These are phyloP conservation scores for Cistogaster globosa DNA, from an alignment of 2,888 invertebrate species.

Conservation along the genomic window DNA sequence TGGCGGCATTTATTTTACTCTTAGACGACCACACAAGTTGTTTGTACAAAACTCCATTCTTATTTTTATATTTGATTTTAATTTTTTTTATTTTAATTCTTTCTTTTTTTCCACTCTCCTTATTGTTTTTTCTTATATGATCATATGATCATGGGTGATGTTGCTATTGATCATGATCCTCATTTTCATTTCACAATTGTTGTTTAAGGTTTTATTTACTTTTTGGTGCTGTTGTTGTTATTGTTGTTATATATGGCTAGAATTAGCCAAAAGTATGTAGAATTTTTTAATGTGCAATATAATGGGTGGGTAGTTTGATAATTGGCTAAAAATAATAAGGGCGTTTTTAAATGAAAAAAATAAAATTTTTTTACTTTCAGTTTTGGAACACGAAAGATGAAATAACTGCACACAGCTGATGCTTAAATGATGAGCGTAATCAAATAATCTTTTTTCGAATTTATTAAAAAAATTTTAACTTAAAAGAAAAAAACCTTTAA, in stretches of 20 bases:
- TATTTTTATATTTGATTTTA: slow-evolving; percentile 36
- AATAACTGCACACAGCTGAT: too few species aligned
- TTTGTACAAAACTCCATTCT: slow-evolving; percentile 51
- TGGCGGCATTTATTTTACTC: slow-evolving; percentile 65
- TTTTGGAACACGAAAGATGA: too few species aligned
- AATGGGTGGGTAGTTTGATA: not conserved
- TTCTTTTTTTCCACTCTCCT: slow-evolving; percentile 34
- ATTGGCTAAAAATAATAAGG: not conserved
- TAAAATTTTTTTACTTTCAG: too few species aligned
- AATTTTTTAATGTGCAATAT: not conserved
- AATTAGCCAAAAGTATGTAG: slow-evolving; percentile 61
- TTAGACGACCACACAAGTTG: slow-evolving; percentile 65
- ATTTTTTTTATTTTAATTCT: slow-evolving; percentile 47
- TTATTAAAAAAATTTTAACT: too few species aligned
- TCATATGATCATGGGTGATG: slow-evolving; percentile 57
- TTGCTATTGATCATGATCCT: slow-evolving; percentile 51
- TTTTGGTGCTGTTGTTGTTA: slow-evolving; percentile 16
- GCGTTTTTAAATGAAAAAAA: too few species aligned
- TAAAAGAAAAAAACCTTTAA: too few species aligned
- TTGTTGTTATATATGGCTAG: slow-evolving; percentile 53
- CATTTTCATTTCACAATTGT: slow-evolving; percentile 59
- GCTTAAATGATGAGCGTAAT: too few species aligned
- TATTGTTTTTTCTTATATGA: too few species aligned
- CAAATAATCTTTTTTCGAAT: too few species aligned
- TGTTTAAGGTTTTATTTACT: slow-evolving; percentile 28